Conservation (phyloP, 1,140 invertebrate species). For the Drusus annulatus region DNA sequence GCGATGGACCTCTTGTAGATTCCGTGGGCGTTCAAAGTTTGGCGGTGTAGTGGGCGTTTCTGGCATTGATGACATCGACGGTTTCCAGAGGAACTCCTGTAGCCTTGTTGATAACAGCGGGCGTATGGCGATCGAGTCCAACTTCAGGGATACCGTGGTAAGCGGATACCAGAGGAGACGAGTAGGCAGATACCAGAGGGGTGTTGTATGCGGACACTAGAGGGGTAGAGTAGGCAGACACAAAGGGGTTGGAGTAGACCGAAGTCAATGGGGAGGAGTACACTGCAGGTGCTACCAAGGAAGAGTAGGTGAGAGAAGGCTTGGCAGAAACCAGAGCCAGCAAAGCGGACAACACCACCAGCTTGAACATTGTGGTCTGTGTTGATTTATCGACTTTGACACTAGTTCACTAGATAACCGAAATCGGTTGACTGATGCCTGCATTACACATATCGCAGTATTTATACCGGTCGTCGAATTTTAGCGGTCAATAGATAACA, state of each 20-base stretch:
- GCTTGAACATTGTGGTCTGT: constrained; percentile 73
- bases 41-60: constrained; percentile 65
- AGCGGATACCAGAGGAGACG: constrained; percentile 43
- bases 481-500: constrained; percentile 48
- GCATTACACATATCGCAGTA: background rate
- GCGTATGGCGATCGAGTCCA: constrained; percentile 62
- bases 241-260: constrained; percentile 34
- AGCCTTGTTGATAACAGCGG: constrained; percentile 42
- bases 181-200: constrained; percentile 50
- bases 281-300: constrained; percentile 70
- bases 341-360: constrained; percentile 74
- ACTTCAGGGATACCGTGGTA: constrained; percentile 63
- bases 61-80: constrained; percentile 65
- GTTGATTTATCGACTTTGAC: constrained; percentile 62
- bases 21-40: constrained; percentile 61
- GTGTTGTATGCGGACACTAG: constrained; percentile 39
- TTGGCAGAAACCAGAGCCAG: constrained; percentile 67
- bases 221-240: constrained; percentile 48
- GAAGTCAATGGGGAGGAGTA: constrained; percentile 46
- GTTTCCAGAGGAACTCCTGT: constrained; percentile 62
- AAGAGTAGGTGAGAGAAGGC: constrained; percentile 57
- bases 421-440: constrained; percentile 62
- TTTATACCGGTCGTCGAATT: constrained; percentile 54
- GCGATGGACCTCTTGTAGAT: constrained; percentile 64
- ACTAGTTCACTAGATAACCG: constrained; percentile 63